Evolutionary conservation across 2,113 vertebrate genomes (phyloP).

Genomic region (Regulus satrapa): DNA sequence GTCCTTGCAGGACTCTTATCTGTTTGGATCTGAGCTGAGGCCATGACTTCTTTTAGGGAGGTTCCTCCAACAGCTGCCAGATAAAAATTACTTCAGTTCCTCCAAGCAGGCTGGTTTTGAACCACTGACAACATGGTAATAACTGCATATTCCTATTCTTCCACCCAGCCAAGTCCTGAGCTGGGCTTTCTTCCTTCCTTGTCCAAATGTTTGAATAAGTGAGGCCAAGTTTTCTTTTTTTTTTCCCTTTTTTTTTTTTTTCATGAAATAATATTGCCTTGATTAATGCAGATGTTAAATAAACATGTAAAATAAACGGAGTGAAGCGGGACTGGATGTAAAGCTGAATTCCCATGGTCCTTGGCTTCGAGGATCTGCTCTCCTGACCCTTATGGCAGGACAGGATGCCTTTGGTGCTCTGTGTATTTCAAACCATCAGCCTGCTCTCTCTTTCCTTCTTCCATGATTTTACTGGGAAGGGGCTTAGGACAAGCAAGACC

Average conservation of each 20-base stretch:
- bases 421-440: background rate
- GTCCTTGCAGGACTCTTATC: background rate
- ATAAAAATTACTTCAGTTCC: background rate
- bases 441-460: background rate
- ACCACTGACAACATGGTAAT: background rate
- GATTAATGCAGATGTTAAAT: slow-evolving; percentile 50
- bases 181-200: slow-evolving; percentile 45
- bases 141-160: slow-evolving; percentile 10
- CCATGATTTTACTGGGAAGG: background rate
- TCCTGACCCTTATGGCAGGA: background rate
- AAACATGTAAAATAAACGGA: slow-evolving; percentile 31
- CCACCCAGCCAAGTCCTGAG: slow-evolving; percentile 11
- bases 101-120: background rate
- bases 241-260: background rate
- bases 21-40: slow-evolving; percentile 10
- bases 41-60: slow-evolving; percentile 7
- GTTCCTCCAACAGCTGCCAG: slow-evolving; percentile 27
- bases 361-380: background rate
- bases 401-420: background rate
- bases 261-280: slow-evolving; percentile 39
- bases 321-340: background rate
- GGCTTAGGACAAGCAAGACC: background rate
- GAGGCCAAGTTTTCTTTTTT: slow-evolving; percentile 33
- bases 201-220: slow-evolving; percentile 56
- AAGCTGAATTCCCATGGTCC: slow-evolving; percentile 45